These are phyloP conservation scores for Deladenus siricidicola DNA, from an alignment of 2,888 invertebrate genomes.

Conservation along the genomic window DNA sequence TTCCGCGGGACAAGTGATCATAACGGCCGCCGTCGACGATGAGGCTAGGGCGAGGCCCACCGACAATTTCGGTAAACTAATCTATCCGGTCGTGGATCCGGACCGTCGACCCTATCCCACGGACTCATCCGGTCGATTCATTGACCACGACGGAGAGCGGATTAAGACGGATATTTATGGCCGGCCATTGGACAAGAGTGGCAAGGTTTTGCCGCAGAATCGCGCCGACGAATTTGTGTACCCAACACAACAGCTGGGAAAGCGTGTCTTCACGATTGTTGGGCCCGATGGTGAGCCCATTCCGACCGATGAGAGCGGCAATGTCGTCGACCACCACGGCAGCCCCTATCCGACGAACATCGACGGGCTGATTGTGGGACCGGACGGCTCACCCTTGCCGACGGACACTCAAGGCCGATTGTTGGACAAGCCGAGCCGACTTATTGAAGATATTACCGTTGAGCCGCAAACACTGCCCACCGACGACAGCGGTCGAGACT, in stretches of 20 bases:
- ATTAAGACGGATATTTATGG: constrained; percentile 29
- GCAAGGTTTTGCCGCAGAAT: constrained; percentile 25
- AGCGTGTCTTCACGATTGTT: constrained; percentile 9
- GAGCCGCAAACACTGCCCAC: constrained; percentile 27
- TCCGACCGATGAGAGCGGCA: constrained; percentile 28
- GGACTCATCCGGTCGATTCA: constrained; percentile 27
- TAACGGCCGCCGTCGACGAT: not conserved
- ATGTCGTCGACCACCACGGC: constrained; percentile 24
- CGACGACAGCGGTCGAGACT: constrained; percentile 26
- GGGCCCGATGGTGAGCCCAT: constrained; percentile 25
- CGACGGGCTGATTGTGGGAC: constrained; percentile 26
- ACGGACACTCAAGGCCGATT: constrained; percentile 17
- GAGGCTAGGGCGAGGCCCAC: constrained; percentile 23
- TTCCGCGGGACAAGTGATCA: constrained; percentile 15
- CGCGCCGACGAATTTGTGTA: constrained; percentile 28
- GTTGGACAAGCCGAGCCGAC: constrained; percentile 23
- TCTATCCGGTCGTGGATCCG: constrained; percentile 22
- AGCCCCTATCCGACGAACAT: constrained; percentile 16
- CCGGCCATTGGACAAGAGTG: constrained; percentile 13
- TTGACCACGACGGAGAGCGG: constrained; percentile 24
- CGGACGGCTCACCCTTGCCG: constrained; percentile 32
- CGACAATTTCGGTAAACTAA: constrained; percentile 22
- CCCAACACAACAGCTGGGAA: not conserved
- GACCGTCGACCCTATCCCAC: constrained; percentile 27
- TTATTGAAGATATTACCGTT: not conserved